Evolutionary conservation across 2,797 vertebrate species (phyloP).

Genomic region (Carduelis carduelis): DNA sequence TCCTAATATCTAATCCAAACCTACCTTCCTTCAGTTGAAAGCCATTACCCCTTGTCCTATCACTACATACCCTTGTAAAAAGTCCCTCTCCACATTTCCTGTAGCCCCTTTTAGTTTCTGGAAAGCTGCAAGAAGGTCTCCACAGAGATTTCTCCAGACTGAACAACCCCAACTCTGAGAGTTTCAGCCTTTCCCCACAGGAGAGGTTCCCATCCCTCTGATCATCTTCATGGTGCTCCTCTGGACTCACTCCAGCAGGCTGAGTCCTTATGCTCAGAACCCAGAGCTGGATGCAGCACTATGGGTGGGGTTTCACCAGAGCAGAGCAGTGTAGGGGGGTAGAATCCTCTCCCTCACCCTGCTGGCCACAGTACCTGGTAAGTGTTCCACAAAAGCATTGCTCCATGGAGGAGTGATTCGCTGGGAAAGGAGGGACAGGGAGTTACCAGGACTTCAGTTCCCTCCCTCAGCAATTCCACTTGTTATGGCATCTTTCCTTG

Average conservation of each 20-base stretch:
- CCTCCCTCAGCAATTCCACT: not conserved
- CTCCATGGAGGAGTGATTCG: not conserved
- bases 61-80: not conserved
- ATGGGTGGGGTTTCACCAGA: not conserved
- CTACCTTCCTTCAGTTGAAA: not conserved
- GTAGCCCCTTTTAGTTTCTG: not conserved
- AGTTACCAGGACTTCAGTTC: not conserved
- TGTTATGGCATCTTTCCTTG: not conserved
- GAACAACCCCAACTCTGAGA: not conserved
- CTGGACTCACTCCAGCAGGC: not conserved
- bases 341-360: not conserved
- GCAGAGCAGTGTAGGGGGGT: not conserved
- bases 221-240: not conserved
- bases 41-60: not conserved
- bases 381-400: fast-evolving
- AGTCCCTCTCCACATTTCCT: not conserved
- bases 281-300: not conserved
- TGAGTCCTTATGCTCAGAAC: not conserved
- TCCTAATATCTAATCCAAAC: not conserved
- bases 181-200: not conserved
- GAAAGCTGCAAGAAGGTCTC: not conserved
- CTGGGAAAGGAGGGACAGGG: not conserved
- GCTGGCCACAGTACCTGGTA: not conserved
- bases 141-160: not conserved
- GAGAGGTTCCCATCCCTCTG: not conserved